These are phyloP conservation scores for Noctilio leporinus DNA, from an alignment of 2,113 vertebrate species.

Conservation along the genomic window DNA sequence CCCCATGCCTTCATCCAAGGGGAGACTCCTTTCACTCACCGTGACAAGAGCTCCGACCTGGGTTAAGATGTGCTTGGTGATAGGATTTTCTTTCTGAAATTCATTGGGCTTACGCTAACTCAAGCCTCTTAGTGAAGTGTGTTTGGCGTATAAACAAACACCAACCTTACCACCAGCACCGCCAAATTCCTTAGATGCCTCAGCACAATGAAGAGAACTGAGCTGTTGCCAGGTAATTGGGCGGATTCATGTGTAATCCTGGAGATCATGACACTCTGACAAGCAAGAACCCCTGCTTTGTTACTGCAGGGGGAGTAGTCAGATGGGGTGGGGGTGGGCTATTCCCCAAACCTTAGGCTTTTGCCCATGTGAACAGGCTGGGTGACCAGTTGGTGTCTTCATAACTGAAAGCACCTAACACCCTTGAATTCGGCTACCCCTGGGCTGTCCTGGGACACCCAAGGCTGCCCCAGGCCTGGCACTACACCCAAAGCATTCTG, in stretches of 20 bases:
- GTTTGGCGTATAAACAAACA: not conserved
- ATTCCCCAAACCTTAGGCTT: not conserved
- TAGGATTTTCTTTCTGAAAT: slow-evolving; percentile 43
- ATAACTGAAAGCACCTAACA: not conserved
- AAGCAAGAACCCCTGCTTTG: slow-evolving; percentile 18
- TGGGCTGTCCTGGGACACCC: not conserved
- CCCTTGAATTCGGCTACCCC: not conserved
- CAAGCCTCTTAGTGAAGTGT: not conserved
- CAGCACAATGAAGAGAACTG: slow-evolving; percentile 19
- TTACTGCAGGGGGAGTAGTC: not conserved
- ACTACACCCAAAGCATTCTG: not conserved
- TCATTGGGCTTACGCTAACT: not conserved
- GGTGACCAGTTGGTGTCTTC: not conserved
- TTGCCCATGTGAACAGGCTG: not conserved
- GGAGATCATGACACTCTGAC: not conserved
- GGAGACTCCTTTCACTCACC: not conserved
- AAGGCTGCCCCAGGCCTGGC: not conserved
- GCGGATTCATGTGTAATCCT: slow-evolving; percentile 44
- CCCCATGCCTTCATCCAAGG: not conserved
- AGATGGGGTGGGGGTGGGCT: not conserved
- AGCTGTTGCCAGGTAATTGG: not conserved
- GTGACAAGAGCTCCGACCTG: not conserved
- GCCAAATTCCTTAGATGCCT: slow-evolving; percentile 57
- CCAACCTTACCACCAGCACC: not conserved
- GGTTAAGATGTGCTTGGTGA: not conserved